Base-by-base conservation (phyloP, 2,797 vertebrate genomes). In the Acipenser oxyrinchus region DNA sequence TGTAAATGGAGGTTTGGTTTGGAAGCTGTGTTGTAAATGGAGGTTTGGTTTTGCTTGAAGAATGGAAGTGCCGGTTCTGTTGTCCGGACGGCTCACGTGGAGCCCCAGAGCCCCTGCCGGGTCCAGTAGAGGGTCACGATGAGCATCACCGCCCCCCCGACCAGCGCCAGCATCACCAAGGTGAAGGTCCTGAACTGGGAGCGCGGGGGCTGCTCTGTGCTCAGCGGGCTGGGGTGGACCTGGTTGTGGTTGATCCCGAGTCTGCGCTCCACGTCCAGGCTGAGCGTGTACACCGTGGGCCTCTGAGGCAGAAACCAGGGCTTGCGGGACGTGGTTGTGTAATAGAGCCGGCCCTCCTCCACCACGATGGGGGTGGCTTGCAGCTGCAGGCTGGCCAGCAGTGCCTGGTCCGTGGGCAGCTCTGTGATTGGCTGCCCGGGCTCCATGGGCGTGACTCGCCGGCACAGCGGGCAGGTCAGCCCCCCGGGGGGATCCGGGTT, bases 111-210 rank as follows among this genome's bases (percentile, higher is more conserved):
- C 51, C 82, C 70, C 66, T 79, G 75, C 49, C 76, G 81, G 18
- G 78, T 81, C 82, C 85, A 84, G 49, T 82, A 83, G 66, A 84
- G 66, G 51, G 78, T 82, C 68, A 86, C 72, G 13, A 87, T 71
- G 12, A 85, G 79, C 18, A 86, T 12, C 15, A 82, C 51, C 0
- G 48, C 66, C 37, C 83, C 60, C 0, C 76, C 75, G 49, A 86
- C 67, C 67, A 86, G 77, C 7, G 75, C 52, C 1, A 77, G 69
- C 74, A 78, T 78, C 65, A 84, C 57, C 70, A 83, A 86, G 48
- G 72, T 69, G 10, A 84, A 79, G 67, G 80, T 74, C 1, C 79
- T 75, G 51, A 81, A 70, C 51, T 83, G 81, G 0, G 82, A 80
- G 64, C 82, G 79, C 1, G 48, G 73, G 1, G 74, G 68, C 8